Percentiles rank a stretch among this genome's conserved stretches.
Conservation (phyloP, 2,888 invertebrate genomes). For the Drosophila tripunctata region DNA sequence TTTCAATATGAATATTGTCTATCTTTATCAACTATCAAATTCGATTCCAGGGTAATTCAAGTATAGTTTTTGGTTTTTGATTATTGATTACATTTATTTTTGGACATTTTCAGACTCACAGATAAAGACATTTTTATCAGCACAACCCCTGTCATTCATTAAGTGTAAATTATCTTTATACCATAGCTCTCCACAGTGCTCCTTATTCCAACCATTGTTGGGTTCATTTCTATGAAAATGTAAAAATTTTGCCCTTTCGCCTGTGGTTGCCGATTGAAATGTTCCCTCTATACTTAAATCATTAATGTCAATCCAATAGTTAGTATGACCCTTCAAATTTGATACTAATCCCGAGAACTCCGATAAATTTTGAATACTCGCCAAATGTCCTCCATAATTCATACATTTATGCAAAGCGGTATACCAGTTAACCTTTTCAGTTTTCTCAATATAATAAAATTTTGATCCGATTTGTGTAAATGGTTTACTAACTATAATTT, state of each 20-base stretch:
- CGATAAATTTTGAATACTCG: not conserved
- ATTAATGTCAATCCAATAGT: constrained; percentile 14
- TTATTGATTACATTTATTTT: no score
- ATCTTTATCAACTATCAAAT: no score
- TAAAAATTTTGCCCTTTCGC: not conserved
- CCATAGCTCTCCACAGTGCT: constrained; percentile 8
- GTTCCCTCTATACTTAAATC: not conserved
- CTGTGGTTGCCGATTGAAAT: constrained; percentile 1
- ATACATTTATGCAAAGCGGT: constrained; percentile 2
- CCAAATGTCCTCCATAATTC: not conserved
- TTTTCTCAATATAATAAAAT: constrained; percentile 8
- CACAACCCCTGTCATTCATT: constrained; percentile 1
- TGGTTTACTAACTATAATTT: not conserved
- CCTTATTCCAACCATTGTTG: not conserved
- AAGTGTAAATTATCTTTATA: not conserved
- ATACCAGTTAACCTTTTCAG: not conserved
- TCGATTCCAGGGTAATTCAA: no score
- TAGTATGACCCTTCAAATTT: not conserved
- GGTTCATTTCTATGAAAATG: not conserved
- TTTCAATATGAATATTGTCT: no score
- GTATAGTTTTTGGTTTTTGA: no score
- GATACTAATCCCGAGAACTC: not conserved
- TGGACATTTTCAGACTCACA: not conserved
- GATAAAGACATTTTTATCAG: not conserved
- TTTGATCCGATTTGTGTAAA: constrained; percentile 7